Evolutionary conservation across 2,797 vertebrate species (phyloP), one percentile per base, ranked within the genome.

Genomic region (Cynodonichthys magdalenae): DNA sequence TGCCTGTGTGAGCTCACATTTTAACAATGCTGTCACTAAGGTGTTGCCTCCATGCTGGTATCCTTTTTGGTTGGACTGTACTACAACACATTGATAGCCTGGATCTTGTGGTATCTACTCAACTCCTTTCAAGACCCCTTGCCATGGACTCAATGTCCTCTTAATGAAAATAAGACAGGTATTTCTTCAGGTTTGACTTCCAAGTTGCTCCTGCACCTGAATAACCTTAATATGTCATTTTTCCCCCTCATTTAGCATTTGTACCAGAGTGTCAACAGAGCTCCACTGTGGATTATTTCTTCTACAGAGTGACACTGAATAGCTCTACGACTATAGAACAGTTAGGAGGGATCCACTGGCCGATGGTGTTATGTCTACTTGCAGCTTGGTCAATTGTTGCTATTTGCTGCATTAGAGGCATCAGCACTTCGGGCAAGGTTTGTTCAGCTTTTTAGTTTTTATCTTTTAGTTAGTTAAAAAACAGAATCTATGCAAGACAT

Each of bases 81-180:
- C 81, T 98, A 98, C 73, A 97, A 97, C 73, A 95, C 95, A n/a
- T 95, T 98, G 74, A 95, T 96, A 44, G 95, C 95, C 70, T 97
- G 95, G 92, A 92, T 98, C 71, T 88, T 98, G 93, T 98, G 97
- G 97, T 99, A 98, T 88, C 94, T 98, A 86, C 97, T 96, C 88
- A 99, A 98, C 80, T 99, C 97, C 29, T 98, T 99, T 74, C 96
- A 99, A 92, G 92, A 92, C 0, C 97, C 96, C 0, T 84, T 98
- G 56, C 97, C 97, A 44, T 98, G 96, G 96, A 93, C 83, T 6
- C 56, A 70, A 0, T 98, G 96, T 53, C 96, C 96, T 1, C 69
- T 96, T 39, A 91, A 81, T 20, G 28, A 34, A 0, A 95, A 93
- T 69, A 71, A 0, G 19, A 96, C 95, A 88, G 95, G 96, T 97